Evolutionary conservation across 2,113 vertebrate species (phyloP), one percentile per base, ranked within the genome.

Genomic region (Barbus barbus): DNA sequence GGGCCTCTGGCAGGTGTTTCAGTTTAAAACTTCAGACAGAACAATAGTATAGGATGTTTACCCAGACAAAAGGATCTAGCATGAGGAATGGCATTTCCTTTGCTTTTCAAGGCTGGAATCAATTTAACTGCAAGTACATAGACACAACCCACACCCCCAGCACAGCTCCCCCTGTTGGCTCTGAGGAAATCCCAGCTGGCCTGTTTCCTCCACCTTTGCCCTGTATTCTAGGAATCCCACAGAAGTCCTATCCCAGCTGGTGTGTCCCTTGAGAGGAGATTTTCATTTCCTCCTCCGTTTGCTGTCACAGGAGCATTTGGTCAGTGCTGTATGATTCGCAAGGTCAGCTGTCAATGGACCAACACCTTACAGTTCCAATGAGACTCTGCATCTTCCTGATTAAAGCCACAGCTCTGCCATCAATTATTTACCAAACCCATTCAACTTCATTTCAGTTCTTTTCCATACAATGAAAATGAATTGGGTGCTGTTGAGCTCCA

Each of bases 81-180:
- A 83, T 61, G 78, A 71, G 61, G 85, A 91, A 89, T 90, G 90
- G 90, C 86, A 93, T 92, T 93, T 93, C 91, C 90, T 89, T 86
- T 88, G 80, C 88, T 89, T 90, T 88, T 85, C 16, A 89, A 92
- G 90, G 86, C 89, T 93, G 91, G 90, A 92, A 93, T 85, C 89
- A 91, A 93, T 93, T 93, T 90, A 83, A 72, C 46, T 80, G 67
- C 86, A 76, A 86, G 72, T 65, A 82, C 84, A 87, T 86, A 84
- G 82, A n/a, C 38, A 78, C 31, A 28, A 60, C 58, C 36, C 67
- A 61, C 85, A 76, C 79, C 78, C 20, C 38, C 78, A 33, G 36
- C 63, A 63, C 41, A 53, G 31, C 24, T 36, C 44, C 38, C 82
- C 56, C 77, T 53, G 72, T 60, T 85, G 83, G 46, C 41, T 28